Conservation (phyloP, 2,113 vertebrate genomes). For the Salminus brasiliensis region DNA sequence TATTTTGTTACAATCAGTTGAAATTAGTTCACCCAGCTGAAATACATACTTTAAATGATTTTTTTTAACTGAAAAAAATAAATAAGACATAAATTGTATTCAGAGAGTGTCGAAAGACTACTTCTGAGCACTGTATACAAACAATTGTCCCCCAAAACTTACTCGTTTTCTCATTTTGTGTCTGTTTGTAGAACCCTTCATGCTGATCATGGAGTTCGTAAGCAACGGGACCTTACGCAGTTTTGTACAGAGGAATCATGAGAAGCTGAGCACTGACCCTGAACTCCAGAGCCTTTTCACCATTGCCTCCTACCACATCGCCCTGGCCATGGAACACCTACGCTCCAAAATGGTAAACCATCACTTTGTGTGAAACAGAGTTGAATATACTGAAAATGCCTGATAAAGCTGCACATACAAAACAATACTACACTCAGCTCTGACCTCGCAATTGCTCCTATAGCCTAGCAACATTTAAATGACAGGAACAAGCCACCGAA, state of each 20-base stretch:
- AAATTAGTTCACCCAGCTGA: no score
- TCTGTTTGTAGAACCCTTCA: constrained; percentile 67
- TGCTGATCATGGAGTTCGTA: constrained; percentile 77
- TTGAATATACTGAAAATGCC: not conserved
- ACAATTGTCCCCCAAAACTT: not conserved
- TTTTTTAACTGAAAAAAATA: no score
- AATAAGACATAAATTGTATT: no score
- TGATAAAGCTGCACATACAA: not conserved
- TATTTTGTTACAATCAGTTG: no score
- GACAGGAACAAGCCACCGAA: no score
- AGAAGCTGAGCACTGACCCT: constrained; percentile 57
- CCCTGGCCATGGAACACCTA: constrained; percentile 76
- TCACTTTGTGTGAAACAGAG: no score
- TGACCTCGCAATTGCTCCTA: no score
- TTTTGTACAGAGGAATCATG: constrained; percentile 71
- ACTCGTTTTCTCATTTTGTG: not conserved
- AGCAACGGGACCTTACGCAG: constrained; percentile 72
- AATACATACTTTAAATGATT: no score
- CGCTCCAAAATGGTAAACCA: constrained; percentile 75
- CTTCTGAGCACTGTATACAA: not conserved
- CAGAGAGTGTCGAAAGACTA: no score
- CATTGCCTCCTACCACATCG: constrained; percentile 74
- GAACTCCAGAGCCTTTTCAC: constrained; percentile 73
- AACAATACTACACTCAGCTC: no score
- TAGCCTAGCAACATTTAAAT: no score